Evolutionary conservation across 2,113 vertebrate species (phyloP).

Genomic region (Sinocyclocheilus anophthalmus): DNA sequence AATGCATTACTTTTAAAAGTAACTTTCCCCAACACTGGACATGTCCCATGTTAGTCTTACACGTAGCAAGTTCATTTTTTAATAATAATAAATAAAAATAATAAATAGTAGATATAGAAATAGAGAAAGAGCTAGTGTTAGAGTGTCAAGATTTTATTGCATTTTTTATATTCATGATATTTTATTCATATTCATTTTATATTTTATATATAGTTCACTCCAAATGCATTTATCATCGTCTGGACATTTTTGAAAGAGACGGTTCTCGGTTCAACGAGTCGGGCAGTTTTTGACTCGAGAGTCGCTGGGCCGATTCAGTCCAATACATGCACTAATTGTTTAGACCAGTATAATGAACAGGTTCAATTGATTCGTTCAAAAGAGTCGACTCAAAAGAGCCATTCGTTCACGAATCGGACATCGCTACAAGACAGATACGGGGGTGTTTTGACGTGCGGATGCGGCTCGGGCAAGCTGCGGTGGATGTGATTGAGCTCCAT

Average conservation of each 20-base stretch:
- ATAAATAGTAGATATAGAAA: too few relatives aligned
- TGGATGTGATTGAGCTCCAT: slow-evolving; percentile 74
- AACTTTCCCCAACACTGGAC: too few relatives aligned
- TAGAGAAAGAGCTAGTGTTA: too few relatives aligned
- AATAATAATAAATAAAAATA: too few relatives aligned
- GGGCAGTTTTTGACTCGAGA: neutral
- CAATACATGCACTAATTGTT: neutral
- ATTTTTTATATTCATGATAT: too few relatives aligned
- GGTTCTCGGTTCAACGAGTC: slow-evolving; percentile 6
- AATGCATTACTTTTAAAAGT: too few relatives aligned
- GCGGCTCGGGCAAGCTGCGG: slow-evolving; percentile 71
- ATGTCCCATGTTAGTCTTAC: too few relatives aligned
- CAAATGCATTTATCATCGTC: neutral
- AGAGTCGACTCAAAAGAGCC: slow-evolving; percentile 32
- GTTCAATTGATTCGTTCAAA: neutral
- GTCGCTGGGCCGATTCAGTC: neutral
- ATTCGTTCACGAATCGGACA: slow-evolving; percentile 59
- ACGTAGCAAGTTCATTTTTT: too few relatives aligned
- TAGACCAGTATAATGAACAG: neutral
- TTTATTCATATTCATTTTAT: too few relatives aligned
- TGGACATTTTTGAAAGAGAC: neutral
- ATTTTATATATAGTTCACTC: too few relatives aligned
- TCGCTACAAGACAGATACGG: slow-evolving; percentile 65
- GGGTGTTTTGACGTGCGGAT: slow-evolving; percentile 74
- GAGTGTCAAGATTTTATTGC: too few relatives aligned